Evolutionary conservation across 2,113 vertebrate genomes (phyloP).

Genomic region (Halichoerus grypus): DNA sequence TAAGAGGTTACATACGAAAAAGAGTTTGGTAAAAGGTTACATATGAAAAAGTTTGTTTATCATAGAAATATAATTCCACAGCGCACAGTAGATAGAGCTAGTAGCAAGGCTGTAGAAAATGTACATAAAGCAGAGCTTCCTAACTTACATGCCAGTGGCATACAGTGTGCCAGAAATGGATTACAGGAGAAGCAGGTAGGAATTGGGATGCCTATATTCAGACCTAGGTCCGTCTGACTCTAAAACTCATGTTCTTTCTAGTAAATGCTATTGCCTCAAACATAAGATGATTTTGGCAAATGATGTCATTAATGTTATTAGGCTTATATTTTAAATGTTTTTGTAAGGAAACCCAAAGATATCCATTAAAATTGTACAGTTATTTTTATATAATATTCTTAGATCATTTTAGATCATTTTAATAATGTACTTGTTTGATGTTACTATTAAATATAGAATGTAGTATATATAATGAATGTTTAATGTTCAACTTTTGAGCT

Average conservation of each 20-base stretch:
- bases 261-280: not conserved
- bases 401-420: constrained; percentile 9
- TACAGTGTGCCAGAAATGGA: not conserved
- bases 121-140: not conserved
- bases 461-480: not conserved
- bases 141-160: not conserved
- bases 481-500: not conserved
- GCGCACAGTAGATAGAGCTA: not conserved
- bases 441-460: not conserved
- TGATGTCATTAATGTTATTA: constrained; percentile 28
- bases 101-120: not conserved
- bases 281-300: constrained; percentile 6
- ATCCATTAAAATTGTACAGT: constrained; percentile 26
- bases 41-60: not conserved
- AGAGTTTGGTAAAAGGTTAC: not conserved
- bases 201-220: not conserved
- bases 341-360: not conserved
- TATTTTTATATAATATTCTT: constrained; percentile 44
- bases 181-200: not conserved
- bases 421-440: not conserved
- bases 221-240: not conserved
- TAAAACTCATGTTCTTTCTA: not conserved
- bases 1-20: constrained; percentile 3
- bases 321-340: constrained; percentile 43
- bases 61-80: constrained; percentile 10